phyloP scores from a whole-genome alignment of 37 sponge, comb jelly and placozoan genomes.

The Amphimedon queenslandica region DNA sequence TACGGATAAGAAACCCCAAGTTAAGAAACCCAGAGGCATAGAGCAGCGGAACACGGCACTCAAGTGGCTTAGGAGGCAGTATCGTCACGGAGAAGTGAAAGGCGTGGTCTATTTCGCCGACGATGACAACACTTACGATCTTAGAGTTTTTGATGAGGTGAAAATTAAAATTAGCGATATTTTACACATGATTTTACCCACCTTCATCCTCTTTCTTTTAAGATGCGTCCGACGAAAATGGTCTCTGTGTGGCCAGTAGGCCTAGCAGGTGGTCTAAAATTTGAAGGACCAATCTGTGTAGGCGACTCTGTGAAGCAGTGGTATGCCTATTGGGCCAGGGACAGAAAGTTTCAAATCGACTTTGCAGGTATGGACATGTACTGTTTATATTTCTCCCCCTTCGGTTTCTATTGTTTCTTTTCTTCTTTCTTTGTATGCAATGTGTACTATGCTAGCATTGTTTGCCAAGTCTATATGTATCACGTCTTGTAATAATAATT shows the following conservation, averaged over 20 bases:
- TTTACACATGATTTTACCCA: neutral
- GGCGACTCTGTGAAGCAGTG: slow-evolving; percentile 67
- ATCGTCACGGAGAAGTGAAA: too few relatives aligned
- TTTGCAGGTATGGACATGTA: slow-evolving; percentile 58
- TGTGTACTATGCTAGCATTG: too few relatives aligned
- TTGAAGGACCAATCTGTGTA: slow-evolving; percentile 81
- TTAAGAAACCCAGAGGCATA: too few relatives aligned
- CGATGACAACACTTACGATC: too few relatives aligned
- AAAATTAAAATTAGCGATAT: too few relatives aligned
- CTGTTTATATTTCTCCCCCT: neutral
- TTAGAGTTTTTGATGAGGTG: too few relatives aligned
- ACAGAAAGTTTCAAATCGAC: slow-evolving; percentile 71
- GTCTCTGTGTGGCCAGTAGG: slow-evolving; percentile 90
- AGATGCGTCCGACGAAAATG: slow-evolving; percentile 53
- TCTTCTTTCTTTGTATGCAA: neutral
- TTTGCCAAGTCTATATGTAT: neutral
- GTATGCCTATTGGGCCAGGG: slow-evolving; percentile 59
- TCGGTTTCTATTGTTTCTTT: neutral
- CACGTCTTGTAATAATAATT: too few relatives aligned
- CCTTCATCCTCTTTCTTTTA: neutral
- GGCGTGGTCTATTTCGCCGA: too few relatives aligned
- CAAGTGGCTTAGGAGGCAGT: too few relatives aligned
- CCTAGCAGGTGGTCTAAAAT: slow-evolving; percentile 71
- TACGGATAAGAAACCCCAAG: too few relatives aligned
- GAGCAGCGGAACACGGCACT: too few relatives aligned